Evolutionary conservation across 2,888 invertebrate species (phyloP), one percentile per base, ranked within the genome.

Genomic region (Yponomeuta plumbellus): DNA sequence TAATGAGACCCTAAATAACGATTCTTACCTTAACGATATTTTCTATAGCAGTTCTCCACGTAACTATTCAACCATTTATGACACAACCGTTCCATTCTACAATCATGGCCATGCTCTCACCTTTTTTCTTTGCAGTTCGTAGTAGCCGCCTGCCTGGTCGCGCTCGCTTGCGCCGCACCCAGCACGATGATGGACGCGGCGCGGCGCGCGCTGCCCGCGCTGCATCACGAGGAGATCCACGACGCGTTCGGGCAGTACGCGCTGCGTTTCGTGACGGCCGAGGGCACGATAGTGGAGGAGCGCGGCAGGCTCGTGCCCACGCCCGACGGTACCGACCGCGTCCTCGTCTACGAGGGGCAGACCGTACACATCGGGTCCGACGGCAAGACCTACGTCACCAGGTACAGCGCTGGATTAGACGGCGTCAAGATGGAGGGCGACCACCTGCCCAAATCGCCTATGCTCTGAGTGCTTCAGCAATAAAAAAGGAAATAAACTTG

Each of bases 231-330:
- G 61, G 82, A 82, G 67, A 68, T 78, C n/a, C 82, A 79, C 59
- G 80, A 80, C 66, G 78, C 80, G 67, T 74, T 73, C 40, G 84
- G 85, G 5, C 83, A 83, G 70, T 84, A 80, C 70, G 74, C 76
- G 3, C 73, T 84, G 2, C 76, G 79, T n/a, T 84, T 84, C 76
- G 76, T 81, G 66, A 84, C 84, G 1, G 84, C 82, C 11, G 81
- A 85, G 67, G 81, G 81, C 44, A 84, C 79, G 44, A 69, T 81
- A 2, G 83, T 84, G 1, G 74, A 73, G 3, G 84, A 84, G 69
- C 75, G 75, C 2, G 84, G 83, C n/a, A 76, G 75, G 21, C 76
- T 84, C 0, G 79, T 84, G 5, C 78, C 80, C n/a, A 76, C 73
- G 1, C 69, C 73, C 1, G 74, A 77, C 17, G 78, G 77, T 4